Base-by-base conservation (phyloP, 2,797 vertebrate genomes). In the Euphonia xanthogaster region DNA sequence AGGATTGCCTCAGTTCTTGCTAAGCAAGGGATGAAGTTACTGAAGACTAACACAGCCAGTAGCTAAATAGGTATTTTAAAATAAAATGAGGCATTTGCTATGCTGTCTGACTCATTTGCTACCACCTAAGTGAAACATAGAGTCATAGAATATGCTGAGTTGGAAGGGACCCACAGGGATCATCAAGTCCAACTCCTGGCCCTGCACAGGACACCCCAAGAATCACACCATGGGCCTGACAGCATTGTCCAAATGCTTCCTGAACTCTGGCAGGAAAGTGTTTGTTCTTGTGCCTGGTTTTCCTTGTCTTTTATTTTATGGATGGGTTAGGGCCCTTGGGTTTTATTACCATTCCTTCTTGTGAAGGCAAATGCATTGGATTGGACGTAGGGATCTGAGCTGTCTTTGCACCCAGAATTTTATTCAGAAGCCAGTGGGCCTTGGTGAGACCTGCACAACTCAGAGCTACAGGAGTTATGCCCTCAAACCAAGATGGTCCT, bases 221-320 rank as follows among this genome's bases (percentile, higher is more conserved):
- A 65, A 53, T 47, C 33, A 53, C 9, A 19, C 33, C 40, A 24
- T n/a, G 23, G 7, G 4, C 51, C 25, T 40, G 22, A 77, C 9
- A 58, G 33, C 9, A 10, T 45, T 53, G 10, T 40, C 19, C 33
- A 35, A 53, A 47, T 0, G 0, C 13, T 65, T 58, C 25, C 39
- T 58, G 58, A 65, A 37, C 22, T 71, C 13, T 71, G 45, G 1
- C 30, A 72, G 22, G 45, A 53, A 84, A 35, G 13, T 21, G 18
- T 28, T 77, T 57, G 25, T 28, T 61, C 30, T 65, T 71, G 10
- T 67, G 17, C 18, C 40, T 84, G 23, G 4, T 35, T 85, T 86
- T 83, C 22, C 39, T 65, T 31, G 3, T 14, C 15, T 88, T 83
- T 31, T 42, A 8, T 54, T 79, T 62, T 79, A 39, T 71, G 0